phyloP scores from a whole-genome alignment of 2,888 invertebrate genomes.

The Mystacides longicornis region DNA sequence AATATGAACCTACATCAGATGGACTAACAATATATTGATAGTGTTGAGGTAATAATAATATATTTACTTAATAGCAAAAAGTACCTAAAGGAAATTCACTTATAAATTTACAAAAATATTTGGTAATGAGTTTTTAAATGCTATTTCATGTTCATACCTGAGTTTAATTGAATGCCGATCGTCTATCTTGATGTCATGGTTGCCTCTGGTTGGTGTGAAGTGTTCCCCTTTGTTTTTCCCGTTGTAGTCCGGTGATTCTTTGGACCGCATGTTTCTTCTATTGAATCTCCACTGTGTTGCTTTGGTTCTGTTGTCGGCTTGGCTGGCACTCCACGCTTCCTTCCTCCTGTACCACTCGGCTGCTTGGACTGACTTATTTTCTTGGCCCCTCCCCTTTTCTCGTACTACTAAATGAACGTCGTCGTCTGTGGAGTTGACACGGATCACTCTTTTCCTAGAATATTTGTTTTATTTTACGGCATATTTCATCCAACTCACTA shows the following conservation, averaged over 20 bases:
- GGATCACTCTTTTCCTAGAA: slow-evolving; percentile 68
- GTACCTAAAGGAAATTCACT: too few species aligned
- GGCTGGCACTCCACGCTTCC: slow-evolving; percentile 84
- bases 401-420: slow-evolving; percentile 67
- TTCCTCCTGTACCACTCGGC: slow-evolving; percentile 68
- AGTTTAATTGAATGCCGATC: slow-evolving; percentile 27
- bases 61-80: too few species aligned
- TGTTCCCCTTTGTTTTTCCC: slow-evolving; percentile 40
- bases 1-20: too few species aligned
- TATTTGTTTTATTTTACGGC: slow-evolving; percentile 34
- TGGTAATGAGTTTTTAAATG: background rate
- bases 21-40: too few species aligned
- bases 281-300: slow-evolving; percentile 70
- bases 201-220: slow-evolving; percentile 40
- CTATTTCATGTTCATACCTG: slow-evolving; percentile 32
- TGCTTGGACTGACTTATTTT: slow-evolving; percentile 70
- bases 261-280: slow-evolving; percentile 51
- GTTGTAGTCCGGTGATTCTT: slow-evolving; percentile 45
- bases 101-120: too few species aligned
- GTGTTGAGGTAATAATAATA: too few species aligned
- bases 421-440: slow-evolving; percentile 67
- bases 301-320: slow-evolving; percentile 57
- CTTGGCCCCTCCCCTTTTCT: slow-evolving; percentile 61
- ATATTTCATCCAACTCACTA: slow-evolving; percentile 23
- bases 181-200: slow-evolving; percentile 31